These are phyloP conservation scores for Semaprochilodus insignis DNA, from an alignment of 2,797 vertebrate genomes.

Conservation along the genomic window DNA sequence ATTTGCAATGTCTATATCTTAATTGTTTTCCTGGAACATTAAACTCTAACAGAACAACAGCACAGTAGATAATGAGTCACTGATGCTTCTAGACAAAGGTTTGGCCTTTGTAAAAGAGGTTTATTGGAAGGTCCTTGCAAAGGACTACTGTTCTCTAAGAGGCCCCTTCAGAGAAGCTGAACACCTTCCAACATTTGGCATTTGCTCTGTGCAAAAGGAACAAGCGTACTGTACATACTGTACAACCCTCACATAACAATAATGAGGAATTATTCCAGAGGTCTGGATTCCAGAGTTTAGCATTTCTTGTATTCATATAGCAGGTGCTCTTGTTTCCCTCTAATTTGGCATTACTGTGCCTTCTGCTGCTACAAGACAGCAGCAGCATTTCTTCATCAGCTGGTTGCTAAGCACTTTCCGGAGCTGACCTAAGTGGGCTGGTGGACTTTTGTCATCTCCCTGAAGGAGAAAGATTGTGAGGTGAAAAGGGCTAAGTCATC, in stretches of 20 bases:
- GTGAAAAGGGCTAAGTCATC: constrained; percentile 91
- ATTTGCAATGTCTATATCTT: neutral
- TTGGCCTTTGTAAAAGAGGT: constrained; percentile 9
- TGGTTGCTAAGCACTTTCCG: constrained; percentile 91
- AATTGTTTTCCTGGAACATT: neutral
- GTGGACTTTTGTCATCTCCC: constrained; percentile 86
- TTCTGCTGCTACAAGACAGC: constrained; percentile 89
- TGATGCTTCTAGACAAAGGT: neutral
- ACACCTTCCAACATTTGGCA: neutral
- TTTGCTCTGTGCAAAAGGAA: neutral
- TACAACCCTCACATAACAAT: neutral
- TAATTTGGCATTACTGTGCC: neutral
- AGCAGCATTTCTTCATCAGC: constrained; percentile 89
- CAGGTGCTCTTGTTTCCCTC: no score
- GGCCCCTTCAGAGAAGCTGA: neutral
- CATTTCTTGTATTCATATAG: neutral
- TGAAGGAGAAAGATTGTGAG: constrained; percentile 94
- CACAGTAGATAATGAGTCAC: neutral
- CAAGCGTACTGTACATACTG: neutral
- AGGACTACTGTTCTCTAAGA: neutral
- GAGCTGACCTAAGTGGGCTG: constrained; percentile 85
- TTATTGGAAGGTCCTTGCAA: neutral
- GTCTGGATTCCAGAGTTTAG: neutral
- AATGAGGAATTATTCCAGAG: neutral
- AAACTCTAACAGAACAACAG: neutral